Base-by-base conservation (phyloP, 2,888 invertebrate genomes). In the Rhabditophanes sp. region DNA sequence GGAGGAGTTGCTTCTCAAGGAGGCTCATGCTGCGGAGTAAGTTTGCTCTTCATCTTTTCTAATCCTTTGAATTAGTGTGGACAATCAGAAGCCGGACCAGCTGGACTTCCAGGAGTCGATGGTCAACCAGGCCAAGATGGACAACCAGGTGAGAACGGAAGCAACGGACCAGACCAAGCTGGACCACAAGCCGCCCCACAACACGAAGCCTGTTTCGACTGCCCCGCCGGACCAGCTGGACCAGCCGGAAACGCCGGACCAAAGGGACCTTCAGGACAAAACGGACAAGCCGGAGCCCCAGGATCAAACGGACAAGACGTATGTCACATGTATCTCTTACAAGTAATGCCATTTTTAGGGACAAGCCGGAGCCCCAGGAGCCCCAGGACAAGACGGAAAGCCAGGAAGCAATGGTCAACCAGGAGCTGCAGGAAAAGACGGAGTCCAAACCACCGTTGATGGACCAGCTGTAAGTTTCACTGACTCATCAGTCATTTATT, bases 61-160 rank as follows among this genome's bases (percentile, higher is more conserved):
- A n/a, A n/a, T n/a, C n/a, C n/a, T n/a, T n/a, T n/a, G n/a, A n/a
- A n/a, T n/a, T n/a, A n/a, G 11, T 39, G 40, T 25, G 40, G 40
- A 4, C 20, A 26, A n/a, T 39, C 41, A 2, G 41, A 27, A 22
- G 17, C 23, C 7, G 40, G 40, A 15, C 25, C 28, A 14, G 14
- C 12, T 12, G 40, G 43, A 4, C 8, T 24, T 5, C 25, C 40
- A 7, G 40, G 40, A 15, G 42, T 26, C 20, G 26, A 37, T 14
- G 40, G 42, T n/a, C 27, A 43, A 25, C 32, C 30, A 17, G 40
- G 40, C 4, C 16, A 26, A 16, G 26, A 26, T 18, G 26, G 26
- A n/a, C 26, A 26, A 26, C 9, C 26, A n/a, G 26, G 26, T 9
- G 16, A 16, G 8, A 26, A 26, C 26, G 26, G 26, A 26, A 18